Percentiles rank a stretch among this genome's conserved stretches.
phyloP scores from a whole-genome alignment of 2,797 vertebrate species.

The Cirrhinus mrigala region DNA sequence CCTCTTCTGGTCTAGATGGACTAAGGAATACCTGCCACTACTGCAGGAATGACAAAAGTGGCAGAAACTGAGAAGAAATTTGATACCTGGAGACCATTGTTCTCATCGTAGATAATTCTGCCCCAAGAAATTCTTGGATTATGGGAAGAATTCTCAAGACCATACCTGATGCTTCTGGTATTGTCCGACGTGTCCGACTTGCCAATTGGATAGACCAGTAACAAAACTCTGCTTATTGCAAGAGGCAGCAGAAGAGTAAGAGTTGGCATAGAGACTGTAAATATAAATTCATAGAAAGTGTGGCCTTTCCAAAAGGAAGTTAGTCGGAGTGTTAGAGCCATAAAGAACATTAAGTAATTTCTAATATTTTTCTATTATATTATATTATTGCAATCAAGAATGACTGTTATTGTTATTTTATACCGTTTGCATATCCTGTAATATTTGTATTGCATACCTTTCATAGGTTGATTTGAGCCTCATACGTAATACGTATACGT shows the following conservation, averaged over 20 bases:
- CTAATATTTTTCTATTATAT: too few relatives aligned
- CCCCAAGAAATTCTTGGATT: slow-evolving; percentile 10
- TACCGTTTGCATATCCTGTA: too few relatives aligned
- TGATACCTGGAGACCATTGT: slow-evolving; percentile 8
- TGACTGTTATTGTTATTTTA: too few relatives aligned
- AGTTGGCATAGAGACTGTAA: neutral
- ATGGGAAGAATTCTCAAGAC: slow-evolving; percentile 20
- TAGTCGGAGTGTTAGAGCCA: slow-evolving; percentile 18
- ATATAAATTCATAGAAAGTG: neutral
- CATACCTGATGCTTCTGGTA: neutral
- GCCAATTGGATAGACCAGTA: neutral
- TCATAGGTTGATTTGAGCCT: too few relatives aligned
- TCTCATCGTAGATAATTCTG: slow-evolving; percentile 16
- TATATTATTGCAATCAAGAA: too few relatives aligned
- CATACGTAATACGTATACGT: too few relatives aligned
- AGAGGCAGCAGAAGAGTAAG: slow-evolving; percentile 8
- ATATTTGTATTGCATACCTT: too few relatives aligned
- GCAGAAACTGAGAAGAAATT: neutral
- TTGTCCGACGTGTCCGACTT: neutral
- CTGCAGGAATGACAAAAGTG: slow-evolving; percentile 25
- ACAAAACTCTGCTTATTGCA: slow-evolving; percentile 31
- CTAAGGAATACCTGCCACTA: slow-evolving; percentile 1
- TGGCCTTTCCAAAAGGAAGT: slow-evolving; percentile 8
- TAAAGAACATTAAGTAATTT: neutral
- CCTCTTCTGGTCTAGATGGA: slow-evolving; percentile 30